Evolutionary conservation across 2,797 vertebrate genomes (phyloP).

Genomic region (Melopsittacus undulatus): DNA sequence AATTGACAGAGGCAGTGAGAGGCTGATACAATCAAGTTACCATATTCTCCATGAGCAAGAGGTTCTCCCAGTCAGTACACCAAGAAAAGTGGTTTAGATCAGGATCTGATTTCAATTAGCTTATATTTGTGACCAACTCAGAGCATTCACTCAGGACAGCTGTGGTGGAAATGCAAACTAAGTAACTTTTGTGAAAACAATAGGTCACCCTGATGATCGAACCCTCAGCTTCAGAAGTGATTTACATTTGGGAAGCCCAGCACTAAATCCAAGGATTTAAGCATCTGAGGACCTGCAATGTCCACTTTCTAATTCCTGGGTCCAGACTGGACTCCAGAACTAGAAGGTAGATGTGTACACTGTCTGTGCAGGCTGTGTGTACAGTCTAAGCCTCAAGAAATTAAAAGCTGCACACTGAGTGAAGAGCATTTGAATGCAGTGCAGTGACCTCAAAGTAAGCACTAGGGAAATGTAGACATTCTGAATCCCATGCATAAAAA

Average conservation of each 20-base stretch:
- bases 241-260: neutral
- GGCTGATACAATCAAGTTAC: neutral
- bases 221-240: neutral
- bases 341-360: neutral
- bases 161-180: neutral
- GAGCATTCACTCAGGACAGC: neutral
- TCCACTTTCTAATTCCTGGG: neutral
- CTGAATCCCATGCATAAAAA: neutral
- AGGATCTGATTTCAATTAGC: neutral
- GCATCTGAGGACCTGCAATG: neutral
- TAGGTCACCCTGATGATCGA: neutral
- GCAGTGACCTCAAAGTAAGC: neutral
- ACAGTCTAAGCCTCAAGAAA: neutral
- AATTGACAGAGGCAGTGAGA: slow-evolving; percentile 3
- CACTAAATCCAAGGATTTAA: neutral
- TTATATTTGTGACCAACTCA: neutral
- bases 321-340: neutral
- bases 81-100: neutral
- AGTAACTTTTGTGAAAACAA: neutral
- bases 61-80: neutral
- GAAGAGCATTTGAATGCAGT: neutral
- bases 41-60: slow-evolving; percentile 9
- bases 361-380: neutral
- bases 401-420: neutral
- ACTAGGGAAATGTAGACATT: neutral